Conservation (phyloP, 2,888 invertebrate species). For the Coronaproctus castanopsis region DNA sequence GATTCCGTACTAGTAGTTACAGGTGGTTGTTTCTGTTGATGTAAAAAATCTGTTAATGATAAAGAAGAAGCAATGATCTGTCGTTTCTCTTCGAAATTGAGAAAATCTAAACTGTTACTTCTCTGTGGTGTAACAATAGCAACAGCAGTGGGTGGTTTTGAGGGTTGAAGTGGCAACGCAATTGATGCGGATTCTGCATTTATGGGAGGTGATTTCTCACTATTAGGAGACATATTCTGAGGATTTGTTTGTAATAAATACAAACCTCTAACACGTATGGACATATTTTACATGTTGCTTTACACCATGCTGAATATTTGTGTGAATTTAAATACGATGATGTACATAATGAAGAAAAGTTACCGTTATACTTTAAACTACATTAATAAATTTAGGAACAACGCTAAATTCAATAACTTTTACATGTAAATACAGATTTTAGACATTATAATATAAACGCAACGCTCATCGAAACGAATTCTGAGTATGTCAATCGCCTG, state of each 20-base stretch:
- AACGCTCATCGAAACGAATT: conserved; percentile 1
- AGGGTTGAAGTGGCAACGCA: conserved; percentile 8
- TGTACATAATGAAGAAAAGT: too few species aligned
- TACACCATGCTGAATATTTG: neutral
- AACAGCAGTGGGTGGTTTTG: conserved; percentile 19
- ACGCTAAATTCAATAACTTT: too few species aligned
- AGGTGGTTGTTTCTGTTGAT: conserved; percentile 37
- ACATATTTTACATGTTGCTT: conserved; percentile 4
- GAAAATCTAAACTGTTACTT: conserved; percentile 68
- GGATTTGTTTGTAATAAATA: conserved; percentile 10
- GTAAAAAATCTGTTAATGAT: conserved; percentile 65
- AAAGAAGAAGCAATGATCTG: conserved; percentile 72
- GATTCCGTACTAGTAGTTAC: conserved; percentile 29
- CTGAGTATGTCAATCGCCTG: neutral
- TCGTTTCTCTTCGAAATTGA: conserved; percentile 78
- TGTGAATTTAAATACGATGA: neutral
- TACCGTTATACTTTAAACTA: too few species aligned
- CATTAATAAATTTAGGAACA: too few species aligned
- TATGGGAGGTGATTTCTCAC: conserved; percentile 9
- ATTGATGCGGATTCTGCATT: conserved; percentile 3
- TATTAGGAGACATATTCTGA: conserved; percentile 11
- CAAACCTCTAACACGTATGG: conserved; percentile 9
- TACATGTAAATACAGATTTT: too few species aligned
- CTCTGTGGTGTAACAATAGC: conserved; percentile 47
- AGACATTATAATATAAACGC: neutral